Percentiles rank a stretch among this genome's conserved stretches.
These are phyloP conservation scores for Tuberolachnus salignus DNA, from an alignment of 2,888 invertebrate species.

Conservation along the genomic window DNA sequence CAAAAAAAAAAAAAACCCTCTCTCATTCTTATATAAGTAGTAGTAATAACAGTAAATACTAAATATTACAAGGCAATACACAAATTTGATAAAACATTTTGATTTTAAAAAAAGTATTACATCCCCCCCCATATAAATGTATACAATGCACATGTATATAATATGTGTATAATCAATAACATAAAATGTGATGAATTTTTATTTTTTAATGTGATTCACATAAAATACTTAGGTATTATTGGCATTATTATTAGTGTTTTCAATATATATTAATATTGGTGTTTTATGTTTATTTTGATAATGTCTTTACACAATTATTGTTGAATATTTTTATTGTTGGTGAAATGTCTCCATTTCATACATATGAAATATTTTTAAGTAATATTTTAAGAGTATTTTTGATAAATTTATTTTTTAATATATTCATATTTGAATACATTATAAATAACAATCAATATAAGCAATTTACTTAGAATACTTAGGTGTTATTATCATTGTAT, in stretches of 20 bases:
- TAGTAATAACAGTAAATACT: too few relatives aligned
- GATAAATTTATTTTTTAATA: neutral
- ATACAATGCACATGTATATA: neutral
- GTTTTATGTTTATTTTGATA: constrained; percentile 23
- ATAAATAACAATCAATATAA: too few relatives aligned
- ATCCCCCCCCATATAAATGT: neutral
- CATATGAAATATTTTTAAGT: constrained; percentile 22
- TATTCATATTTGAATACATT: too few relatives aligned
- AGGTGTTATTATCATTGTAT: too few relatives aligned
- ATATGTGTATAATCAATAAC: neutral
- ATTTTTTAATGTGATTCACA: neutral
- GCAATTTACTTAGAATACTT: too few relatives aligned
- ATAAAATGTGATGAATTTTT: constrained; percentile 26
- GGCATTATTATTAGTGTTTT: constrained; percentile 24
- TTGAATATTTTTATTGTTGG: constrained; percentile 33
- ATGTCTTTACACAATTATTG: constrained; percentile 20
- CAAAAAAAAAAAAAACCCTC: too few relatives aligned
- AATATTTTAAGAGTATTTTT: neutral
- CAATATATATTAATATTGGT: neutral
- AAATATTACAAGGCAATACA: neutral
- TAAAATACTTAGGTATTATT: neutral
- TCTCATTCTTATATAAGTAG: neutral
- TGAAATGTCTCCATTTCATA: constrained; percentile 10
- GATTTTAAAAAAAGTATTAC: too few relatives aligned
- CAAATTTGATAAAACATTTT: neutral